Conservation (phyloP, 1,140 invertebrate species). For the Halesus radiatus region DNA sequence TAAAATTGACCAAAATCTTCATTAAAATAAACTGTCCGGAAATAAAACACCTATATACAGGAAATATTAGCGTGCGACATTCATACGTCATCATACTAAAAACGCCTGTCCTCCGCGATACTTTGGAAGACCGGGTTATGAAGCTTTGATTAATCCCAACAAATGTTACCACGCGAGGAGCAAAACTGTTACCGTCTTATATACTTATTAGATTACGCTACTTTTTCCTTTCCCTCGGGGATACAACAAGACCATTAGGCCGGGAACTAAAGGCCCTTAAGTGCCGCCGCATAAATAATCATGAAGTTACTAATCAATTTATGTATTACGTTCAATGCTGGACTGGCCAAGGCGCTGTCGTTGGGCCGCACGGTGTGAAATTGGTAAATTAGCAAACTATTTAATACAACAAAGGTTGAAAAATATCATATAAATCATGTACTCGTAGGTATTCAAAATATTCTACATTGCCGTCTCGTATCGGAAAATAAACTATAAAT, state of each 20-base stretch:
- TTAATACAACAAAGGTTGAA: too few species aligned
- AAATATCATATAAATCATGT: too few species aligned
- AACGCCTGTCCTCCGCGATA: not conserved
- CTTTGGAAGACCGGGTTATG: too few species aligned
- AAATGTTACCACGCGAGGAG: not conserved
- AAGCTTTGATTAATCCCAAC: conserved; percentile 32
- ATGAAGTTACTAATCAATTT: not conserved
- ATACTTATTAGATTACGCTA: not conserved
- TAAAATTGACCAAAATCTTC: conserved; percentile 42
- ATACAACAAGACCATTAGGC: not conserved
- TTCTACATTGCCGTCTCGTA: too few species aligned
- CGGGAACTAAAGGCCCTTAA: conserved; percentile 14
- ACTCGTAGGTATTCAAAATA: too few species aligned
- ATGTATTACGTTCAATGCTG: not conserved
- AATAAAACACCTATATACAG: too few species aligned
- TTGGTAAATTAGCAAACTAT: too few species aligned
- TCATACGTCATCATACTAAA: not conserved
- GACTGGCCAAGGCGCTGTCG: too few species aligned
- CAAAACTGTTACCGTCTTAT: not conserved
- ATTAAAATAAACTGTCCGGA: conserved; percentile 37
- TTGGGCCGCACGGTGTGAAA: too few species aligned
- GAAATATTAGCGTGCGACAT: not conserved
- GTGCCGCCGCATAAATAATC: conserved; percentile 19
- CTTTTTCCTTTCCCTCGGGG: not conserved
- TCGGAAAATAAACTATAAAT: too few species aligned